Percentiles rank a stretch among this genome's conserved stretches.
Conservation (phyloP, 2,888 invertebrate genomes). For the Tholera decimalis region DNA sequence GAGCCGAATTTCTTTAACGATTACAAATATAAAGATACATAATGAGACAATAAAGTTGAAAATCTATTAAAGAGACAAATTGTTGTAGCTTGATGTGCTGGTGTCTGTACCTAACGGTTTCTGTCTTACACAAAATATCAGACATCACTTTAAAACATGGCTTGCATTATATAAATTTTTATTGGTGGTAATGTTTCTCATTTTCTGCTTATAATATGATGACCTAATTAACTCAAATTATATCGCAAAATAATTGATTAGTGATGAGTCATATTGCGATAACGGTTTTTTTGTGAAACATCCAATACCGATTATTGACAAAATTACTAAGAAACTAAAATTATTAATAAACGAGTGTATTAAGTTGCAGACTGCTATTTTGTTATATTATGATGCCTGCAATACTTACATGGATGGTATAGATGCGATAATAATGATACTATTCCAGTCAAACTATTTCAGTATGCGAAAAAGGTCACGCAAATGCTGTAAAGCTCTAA, state of each 20-base stretch:
- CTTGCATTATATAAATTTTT: not conserved
- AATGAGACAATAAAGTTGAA: too few species aligned
- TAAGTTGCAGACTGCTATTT: not conserved
- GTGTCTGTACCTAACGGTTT: slow-evolving; percentile 73
- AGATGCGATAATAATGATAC: not conserved
- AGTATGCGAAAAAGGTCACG: slow-evolving; percentile 57
- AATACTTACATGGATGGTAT: not conserved
- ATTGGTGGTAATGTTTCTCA: not conserved
- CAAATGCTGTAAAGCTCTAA: slow-evolving; percentile 70
- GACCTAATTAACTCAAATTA: slow-evolving; percentile 6
- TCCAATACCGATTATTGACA: slow-evolving; percentile 4
- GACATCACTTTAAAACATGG: not conserved
- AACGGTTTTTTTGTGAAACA: not conserved
- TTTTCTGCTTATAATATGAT: not conserved
- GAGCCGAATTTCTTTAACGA: too few species aligned
- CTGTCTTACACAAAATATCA: slow-evolving; percentile 62
- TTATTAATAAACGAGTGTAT: not conserved
- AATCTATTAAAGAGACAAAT: too few species aligned
- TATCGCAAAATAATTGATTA: not conserved
- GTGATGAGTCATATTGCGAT: slow-evolving; percentile 24
- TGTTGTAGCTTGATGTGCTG: too few species aligned
- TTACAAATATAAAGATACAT: too few species aligned
- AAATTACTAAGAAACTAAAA: slow-evolving; percentile 8
- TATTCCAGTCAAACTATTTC: slow-evolving; percentile 54
- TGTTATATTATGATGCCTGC: not conserved